Evolutionary conservation across 2,888 invertebrate genomes (phyloP).

Genomic region (Beris morrisii): DNA sequence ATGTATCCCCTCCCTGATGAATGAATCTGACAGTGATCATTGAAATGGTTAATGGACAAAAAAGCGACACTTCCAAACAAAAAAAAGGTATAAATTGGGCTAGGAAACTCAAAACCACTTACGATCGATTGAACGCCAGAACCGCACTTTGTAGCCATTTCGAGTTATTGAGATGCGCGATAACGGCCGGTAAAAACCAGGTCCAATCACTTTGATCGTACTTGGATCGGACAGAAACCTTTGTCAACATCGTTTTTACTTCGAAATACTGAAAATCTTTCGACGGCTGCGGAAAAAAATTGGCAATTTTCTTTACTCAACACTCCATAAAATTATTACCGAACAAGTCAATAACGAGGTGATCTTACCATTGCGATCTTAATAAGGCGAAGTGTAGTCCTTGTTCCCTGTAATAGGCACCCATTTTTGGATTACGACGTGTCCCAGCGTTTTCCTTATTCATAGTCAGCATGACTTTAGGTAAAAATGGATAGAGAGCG

Average conservation of each 20-base stretch:
- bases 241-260: too few species aligned
- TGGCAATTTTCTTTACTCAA: slow-evolving; percentile 1
- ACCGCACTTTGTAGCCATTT: too few species aligned
- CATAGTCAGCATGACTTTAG: slow-evolving; percentile 12
- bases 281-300: too few species aligned
- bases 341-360: slow-evolving; percentile 7
- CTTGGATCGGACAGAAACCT: too few species aligned
- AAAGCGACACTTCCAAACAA: too few species aligned
- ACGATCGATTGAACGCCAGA: too few species aligned
- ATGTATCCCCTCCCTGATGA: slow-evolving; percentile 25
- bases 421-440: slow-evolving; percentile 10
- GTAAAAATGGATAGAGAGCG: neutral
- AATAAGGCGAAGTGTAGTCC: slow-evolving; percentile 10
- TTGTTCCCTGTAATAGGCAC: slow-evolving; percentile 9
- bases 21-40: slow-evolving; percentile 23
- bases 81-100: neutral
- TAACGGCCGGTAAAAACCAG: too few species aligned
- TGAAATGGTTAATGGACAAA: slow-evolving; percentile 9
- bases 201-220: too few species aligned
- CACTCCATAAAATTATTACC: slow-evolving; percentile 17
- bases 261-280: too few species aligned
- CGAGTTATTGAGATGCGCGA: too few species aligned
- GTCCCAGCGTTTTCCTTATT: slow-evolving; percentile 12
- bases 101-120: too few species aligned
- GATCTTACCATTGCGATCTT: slow-evolving; percentile 3